Percentiles rank a stretch among this genome's conserved stretches.
phyloP scores from a whole-genome alignment of 2,888 invertebrate genomes.

The Sturmia bella region DNA sequence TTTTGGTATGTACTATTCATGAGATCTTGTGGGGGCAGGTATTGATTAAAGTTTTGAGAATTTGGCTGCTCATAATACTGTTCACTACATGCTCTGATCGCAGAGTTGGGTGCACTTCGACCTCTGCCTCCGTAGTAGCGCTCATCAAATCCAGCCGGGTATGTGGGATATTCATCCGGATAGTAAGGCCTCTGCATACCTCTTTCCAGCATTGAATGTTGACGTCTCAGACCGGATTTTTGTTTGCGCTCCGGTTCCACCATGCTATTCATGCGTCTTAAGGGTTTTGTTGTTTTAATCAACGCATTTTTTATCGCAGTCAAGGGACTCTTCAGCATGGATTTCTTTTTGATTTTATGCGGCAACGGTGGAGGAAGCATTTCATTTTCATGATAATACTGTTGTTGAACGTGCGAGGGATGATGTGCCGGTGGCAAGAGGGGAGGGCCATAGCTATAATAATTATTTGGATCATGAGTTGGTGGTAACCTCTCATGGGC shows the following conservation, averaged over 20 bases:
- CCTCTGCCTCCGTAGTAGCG: conserved; percentile 71
- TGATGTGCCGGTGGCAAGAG: conserved; percentile 68
- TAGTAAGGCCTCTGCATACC: conserved; percentile 80
- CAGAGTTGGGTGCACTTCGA: conserved; percentile 68
- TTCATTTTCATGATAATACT: conserved; percentile 77
- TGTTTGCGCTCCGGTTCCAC: conserved; percentile 80
- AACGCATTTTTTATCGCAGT: conserved; percentile 81
- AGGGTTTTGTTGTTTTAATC: conserved; percentile 79
- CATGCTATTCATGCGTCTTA: conserved; percentile 82
- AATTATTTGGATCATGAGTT: conserved; percentile 76
- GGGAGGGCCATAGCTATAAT: conserved; percentile 73
- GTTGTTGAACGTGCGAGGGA: conserved; percentile 71
- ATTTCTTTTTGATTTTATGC: conserved; percentile 81
- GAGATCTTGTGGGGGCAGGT: conserved; percentile 73
- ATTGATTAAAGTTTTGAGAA: conserved; percentile 63
- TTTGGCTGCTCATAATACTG: conserved; percentile 74
- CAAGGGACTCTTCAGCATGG: conserved; percentile 80
- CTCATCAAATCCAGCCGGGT: conserved; percentile 78
- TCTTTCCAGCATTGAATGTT: conserved; percentile 81
- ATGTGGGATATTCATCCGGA: conserved; percentile 80
- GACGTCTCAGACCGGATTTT: conserved; percentile 78
- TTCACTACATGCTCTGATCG: conserved; percentile 70
- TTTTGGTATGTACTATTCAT: conserved; percentile 81
- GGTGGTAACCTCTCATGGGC: conserved; percentile 70
- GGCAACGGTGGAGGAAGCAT: conserved; percentile 77